Base-by-base conservation (phyloP, 2,888 invertebrate species). In the Globia sparganii region DNA sequence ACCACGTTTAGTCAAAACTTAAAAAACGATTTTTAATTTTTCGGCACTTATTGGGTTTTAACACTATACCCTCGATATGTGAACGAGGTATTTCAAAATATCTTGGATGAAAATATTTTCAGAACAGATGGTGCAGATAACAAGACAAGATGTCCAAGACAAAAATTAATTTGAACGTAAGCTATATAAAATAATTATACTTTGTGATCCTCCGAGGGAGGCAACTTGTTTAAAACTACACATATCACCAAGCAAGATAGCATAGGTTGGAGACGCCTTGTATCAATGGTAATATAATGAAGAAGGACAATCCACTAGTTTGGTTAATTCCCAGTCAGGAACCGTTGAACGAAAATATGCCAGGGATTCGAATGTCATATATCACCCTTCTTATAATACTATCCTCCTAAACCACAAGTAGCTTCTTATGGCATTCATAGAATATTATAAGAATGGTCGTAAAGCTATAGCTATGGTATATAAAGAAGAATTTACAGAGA, bases 81-180 rank as follows among this genome's bases (percentile, higher is more conserved):
- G 49, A 56, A 69, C 37, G 28, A 65, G 34, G 15, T 21, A 21
- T 15, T 37, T 43, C 58, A 61, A 43, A 70, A 46, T 64, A 84
- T 56, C 56, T 68, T 53, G 25, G 15, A 25, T 37, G 34, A 66
- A 11, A 37, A 53, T 31, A 46, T 40, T 68, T 68, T 56, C 18
- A 18, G 53, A 53, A 53, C 49, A n/a, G 43, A 34, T 15, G 6
- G 71, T 25, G 28, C 28, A 53, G 0, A 70, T 70, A n/a, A n/a
- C n/a, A n/a, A n/a, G n/a, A n/a, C n/a, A n/a, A n/a, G 21, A 66
- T 66, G 34, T 46, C 13, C 4, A 61, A 43, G 65, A 66, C n/a
- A 31, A 53, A 40, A 13, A 25, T 0, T 21, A 4, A 18, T n/a
- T 46, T n/a, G 6, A 46, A 31, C 43, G 13, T 4, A 64, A 61